Base-by-base conservation (phyloP, 2,888 invertebrate species). In the Rambutsinella grinnellia region DNA sequence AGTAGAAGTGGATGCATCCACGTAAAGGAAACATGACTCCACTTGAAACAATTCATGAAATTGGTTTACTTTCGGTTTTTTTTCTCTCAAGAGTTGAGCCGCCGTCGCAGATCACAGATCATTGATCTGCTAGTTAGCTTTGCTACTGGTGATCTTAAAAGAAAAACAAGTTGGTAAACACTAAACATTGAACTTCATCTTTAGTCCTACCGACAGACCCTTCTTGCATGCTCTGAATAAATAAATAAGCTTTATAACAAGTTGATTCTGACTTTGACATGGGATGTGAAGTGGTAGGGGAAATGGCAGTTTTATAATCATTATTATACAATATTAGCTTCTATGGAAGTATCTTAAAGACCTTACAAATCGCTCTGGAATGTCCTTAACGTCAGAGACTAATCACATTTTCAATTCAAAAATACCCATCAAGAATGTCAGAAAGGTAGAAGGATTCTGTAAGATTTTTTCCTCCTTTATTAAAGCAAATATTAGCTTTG, bases 21-120 rank as follows among this genome's bases (percentile, higher is more conserved):
- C n/a, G n/a, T n/a, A n/a, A n/a, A 72, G 36, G 79, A 77, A 79
- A 81, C 66, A 65, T 70, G 77, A 79, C 74, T 79, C 78, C 76
- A 76, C 76, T 81, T 81, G 77, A 81, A 77, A 77, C 80, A 81
- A 79, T 81, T 77, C 80, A 75, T 81, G 75, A 81, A 81, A 79
- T 81, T 74, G 47, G 77, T 79, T 81, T 79, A 70, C 76, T 70
- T 80, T 76, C 63, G 66, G 44, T 78, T 76, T 78, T 76, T 76
- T 72, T 68, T 69, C 65, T 76, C 63, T 63, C 66, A 61, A 66
- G 66, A 70, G 65, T 76, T 70, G 76, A 54, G 70, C 70, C 76
- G 76, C 70, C 71, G 71, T 70, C 70, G 62, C 65, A 76, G 65
- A 76, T 76, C 65, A 69, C 69, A 76, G 70, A 76, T 76, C 76